phyloP scores from a whole-genome alignment of 2,888 invertebrate species.

The Melieria picta region DNA sequence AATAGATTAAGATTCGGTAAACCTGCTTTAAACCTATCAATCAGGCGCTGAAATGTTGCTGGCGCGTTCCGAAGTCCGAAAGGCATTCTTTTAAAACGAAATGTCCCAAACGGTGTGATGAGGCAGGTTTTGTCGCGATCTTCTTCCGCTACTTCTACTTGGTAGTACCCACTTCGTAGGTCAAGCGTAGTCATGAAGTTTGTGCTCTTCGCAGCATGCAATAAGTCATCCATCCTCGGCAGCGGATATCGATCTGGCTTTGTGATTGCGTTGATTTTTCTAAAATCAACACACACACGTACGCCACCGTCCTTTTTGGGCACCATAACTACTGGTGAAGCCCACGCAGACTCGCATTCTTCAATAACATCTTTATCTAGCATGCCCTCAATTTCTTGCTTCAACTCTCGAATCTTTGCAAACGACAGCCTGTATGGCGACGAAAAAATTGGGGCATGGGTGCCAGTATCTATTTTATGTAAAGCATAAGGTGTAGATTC shows the following conservation, averaged over 20 bases:
- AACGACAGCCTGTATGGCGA: slow-evolving; percentile 35
- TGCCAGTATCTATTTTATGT: slow-evolving; percentile 54
- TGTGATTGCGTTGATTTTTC: slow-evolving; percentile 7
- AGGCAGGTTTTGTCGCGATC: slow-evolving; percentile 9
- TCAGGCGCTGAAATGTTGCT: background rate
- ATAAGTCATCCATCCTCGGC: slow-evolving; percentile 8
- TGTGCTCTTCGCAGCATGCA: slow-evolving; percentile 7
- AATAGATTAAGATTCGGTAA: background rate
- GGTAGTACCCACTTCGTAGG: slow-evolving; percentile 4
- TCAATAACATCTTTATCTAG: slow-evolving; percentile 55
- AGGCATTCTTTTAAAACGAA: slow-evolving; percentile 10
- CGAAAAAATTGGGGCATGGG: slow-evolving; percentile 53
- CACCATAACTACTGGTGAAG: slow-evolving; percentile 23
- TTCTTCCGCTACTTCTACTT: slow-evolving; percentile 2
- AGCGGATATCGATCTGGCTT: slow-evolving; percentile 6
- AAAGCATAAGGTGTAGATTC: slow-evolving; percentile 26
- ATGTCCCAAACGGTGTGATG: slow-evolving; percentile 13
- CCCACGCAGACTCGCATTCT: slow-evolving; percentile 60
- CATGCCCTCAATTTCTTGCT: slow-evolving; percentile 42
- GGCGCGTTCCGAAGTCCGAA: slow-evolving; percentile 3
- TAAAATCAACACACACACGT: slow-evolving; percentile 17
- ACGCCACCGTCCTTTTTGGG: no score
- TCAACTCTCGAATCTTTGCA: slow-evolving; percentile 37
- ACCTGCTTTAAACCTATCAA: background rate
- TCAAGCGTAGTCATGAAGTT: slow-evolving; percentile 9